A percentile compares a stretch with the other conserved stretches of the same genome.
Evolutionary conservation across 2,888 invertebrate species (phyloP).

Genomic region (Thumatha senex): DNA sequence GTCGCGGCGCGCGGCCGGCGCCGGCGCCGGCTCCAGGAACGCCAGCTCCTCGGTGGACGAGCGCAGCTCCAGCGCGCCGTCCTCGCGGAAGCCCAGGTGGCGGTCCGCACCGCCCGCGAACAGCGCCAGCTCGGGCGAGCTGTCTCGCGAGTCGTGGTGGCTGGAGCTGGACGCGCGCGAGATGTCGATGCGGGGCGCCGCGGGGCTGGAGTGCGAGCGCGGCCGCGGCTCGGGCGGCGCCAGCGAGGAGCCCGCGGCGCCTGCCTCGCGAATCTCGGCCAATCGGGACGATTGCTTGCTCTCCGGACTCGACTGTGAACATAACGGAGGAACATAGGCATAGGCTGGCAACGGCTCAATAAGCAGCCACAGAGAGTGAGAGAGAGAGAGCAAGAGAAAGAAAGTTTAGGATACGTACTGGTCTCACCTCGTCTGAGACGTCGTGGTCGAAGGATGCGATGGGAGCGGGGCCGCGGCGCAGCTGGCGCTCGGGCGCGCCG

Average conservation of each 20-base stretch:
- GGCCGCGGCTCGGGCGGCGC: constrained; percentile 67
- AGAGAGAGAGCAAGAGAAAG: constrained; percentile 50
- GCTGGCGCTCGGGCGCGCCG: constrained; percentile 79
- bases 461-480: constrained; percentile 95
- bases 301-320: constrained; percentile 83
- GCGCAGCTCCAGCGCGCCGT: constrained; percentile 92
- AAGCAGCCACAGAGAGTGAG: constrained; percentile 20
- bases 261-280: constrained; percentile 75
- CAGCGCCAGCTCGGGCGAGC: constrained; percentile 93
- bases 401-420: constrained; percentile 80
- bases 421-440: constrained; percentile 90
- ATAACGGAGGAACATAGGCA: not conserved
- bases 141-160: constrained; percentile 93
- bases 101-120: constrained; percentile 81
- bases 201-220: constrained; percentile 70
- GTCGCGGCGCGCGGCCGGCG: constrained; percentile 85
- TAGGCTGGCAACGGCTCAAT: not conserved
- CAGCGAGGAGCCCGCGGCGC: constrained; percentile 45
- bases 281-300: constrained; percentile 81
- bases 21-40: constrained; percentile 85
- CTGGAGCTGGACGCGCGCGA: constrained; percentile 95
- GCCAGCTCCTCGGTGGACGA: constrained; percentile 95
- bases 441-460: constrained; percentile 96
- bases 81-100: constrained; percentile 85
- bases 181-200: constrained; percentile 91